Evolutionary conservation across 2,888 invertebrate species (phyloP).

Genomic region (Heliconius hortense): DNA sequence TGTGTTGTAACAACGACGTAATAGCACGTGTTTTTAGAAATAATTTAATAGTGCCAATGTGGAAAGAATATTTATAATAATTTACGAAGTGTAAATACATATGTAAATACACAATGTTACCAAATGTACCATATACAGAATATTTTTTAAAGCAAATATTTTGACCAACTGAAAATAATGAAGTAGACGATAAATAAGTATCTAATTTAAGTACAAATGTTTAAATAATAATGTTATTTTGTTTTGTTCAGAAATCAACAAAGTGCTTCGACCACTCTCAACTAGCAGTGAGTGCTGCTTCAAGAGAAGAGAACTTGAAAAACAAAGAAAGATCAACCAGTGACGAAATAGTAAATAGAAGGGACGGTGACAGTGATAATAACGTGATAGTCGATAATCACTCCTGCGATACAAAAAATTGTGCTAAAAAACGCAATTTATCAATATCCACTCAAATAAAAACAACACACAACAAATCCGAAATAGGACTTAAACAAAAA

Average conservation of each 20-base stretch:
- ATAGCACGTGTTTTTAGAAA: too few relatives aligned
- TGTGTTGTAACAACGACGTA: too few relatives aligned
- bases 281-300: conserved; percentile 53
- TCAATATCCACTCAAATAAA: conserved; percentile 72
- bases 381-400: conserved; percentile 48
- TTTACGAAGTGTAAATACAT: too few relatives aligned
- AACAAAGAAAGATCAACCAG: conserved; percentile 47
- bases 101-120: too few relatives aligned
- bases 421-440: conserved; percentile 66
- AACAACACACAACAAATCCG: conserved; percentile 74
- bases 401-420: conserved; percentile 56
- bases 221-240: background rate
- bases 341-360: conserved; percentile 46
- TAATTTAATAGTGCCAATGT: too few relatives aligned
- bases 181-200: too few relatives aligned
- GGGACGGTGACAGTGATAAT: conserved; percentile 46
- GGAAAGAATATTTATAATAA: too few relatives aligned
- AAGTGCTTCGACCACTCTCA: conserved; percentile 74
- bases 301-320: conserved; percentile 42
- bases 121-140: too few relatives aligned
- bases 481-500: conserved; percentile 69
- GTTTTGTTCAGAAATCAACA: conserved; percentile 64
- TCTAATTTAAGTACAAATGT: background rate
- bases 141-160: too few relatives aligned
- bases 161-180: too few relatives aligned